Conservation (phyloP, 2,797 vertebrate genomes). For the Dermochelys coriacea region DNA sequence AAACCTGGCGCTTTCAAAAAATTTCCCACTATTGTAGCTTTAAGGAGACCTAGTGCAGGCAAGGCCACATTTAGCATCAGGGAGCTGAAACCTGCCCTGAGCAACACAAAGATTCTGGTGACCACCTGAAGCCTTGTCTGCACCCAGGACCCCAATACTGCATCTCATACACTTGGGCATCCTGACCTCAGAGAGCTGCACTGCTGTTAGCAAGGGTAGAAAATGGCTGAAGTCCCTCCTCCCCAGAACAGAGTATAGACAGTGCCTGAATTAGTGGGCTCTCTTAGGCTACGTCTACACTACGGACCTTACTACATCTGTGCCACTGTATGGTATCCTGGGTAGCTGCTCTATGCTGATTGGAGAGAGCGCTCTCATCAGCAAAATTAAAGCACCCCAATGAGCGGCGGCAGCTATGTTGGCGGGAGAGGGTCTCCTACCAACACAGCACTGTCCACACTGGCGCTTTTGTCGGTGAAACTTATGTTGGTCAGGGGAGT, state of each 20-base stretch:
- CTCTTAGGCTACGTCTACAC: neutral
- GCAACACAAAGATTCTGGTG: neutral
- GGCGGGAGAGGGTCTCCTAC: no score
- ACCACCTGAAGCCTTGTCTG: neutral
- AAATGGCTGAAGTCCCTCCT: neutral
- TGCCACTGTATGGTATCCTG: no score
- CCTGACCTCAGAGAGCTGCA: neutral
- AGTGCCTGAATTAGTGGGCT: neutral
- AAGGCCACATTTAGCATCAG: neutral
- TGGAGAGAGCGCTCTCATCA: no score
- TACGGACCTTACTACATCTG: no score
- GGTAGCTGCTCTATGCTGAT: no score
- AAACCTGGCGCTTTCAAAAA: neutral
- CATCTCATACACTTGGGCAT: neutral
- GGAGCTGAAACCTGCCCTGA: neutral
- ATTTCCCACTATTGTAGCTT: neutral
- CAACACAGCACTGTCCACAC: no score
- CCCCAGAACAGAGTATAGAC: neutral
- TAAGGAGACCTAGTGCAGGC: neutral
- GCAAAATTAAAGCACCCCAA: no score
- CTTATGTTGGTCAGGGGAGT: no score
- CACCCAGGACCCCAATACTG: neutral
- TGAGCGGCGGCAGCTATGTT: no score
- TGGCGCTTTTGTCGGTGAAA: no score
- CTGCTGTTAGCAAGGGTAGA: neutral